Conservation (phyloP, 2,113 vertebrate species). For the Antennarius striatus region DNA sequence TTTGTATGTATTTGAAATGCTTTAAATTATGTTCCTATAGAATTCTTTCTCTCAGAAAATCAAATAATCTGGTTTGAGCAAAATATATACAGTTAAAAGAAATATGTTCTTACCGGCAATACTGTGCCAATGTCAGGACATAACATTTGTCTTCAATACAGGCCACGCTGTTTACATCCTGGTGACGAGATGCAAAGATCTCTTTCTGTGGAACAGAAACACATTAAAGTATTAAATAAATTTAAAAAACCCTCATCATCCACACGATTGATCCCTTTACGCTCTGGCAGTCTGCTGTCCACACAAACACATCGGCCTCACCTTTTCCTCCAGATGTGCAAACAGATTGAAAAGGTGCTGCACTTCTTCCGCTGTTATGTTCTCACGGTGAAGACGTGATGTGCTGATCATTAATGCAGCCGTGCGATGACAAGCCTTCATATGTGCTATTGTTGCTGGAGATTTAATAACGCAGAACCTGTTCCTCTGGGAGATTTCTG, state of each 20-base stretch:
- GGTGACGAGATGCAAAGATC: conserved; percentile 96
- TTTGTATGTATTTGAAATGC: too few species aligned
- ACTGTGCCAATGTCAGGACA: conserved; percentile 96
- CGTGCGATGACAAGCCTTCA: conserved; percentile 35
- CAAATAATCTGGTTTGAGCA: too few species aligned
- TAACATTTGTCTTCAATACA: conserved; percentile 99
- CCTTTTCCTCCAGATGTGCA: too few species aligned
- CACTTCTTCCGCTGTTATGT: conserved; percentile 12
- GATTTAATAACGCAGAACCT: conserved; percentile 42
- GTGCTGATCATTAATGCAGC: conserved; percentile 33
- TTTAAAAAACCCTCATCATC: not conserved
- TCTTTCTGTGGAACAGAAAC: conserved; percentile 85
- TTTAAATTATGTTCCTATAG: too few species aligned
- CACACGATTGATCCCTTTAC: not conserved
- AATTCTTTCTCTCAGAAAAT: too few species aligned
- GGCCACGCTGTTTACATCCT: conserved; percentile 98
- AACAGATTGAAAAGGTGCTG: too few species aligned
- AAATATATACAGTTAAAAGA: not conserved
- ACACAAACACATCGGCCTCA: not conserved
- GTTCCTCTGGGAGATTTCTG: conserved; percentile 52
- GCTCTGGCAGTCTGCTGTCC: not conserved
- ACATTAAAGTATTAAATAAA: not conserved
- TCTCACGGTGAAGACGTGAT: conserved; percentile 21
- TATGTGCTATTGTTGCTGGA: conserved; percentile 48
- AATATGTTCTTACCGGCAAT: conserved; percentile 89